phyloP scores from a whole-genome alignment of 2,888 invertebrate species.

The Sphecodes monilicornis region DNA sequence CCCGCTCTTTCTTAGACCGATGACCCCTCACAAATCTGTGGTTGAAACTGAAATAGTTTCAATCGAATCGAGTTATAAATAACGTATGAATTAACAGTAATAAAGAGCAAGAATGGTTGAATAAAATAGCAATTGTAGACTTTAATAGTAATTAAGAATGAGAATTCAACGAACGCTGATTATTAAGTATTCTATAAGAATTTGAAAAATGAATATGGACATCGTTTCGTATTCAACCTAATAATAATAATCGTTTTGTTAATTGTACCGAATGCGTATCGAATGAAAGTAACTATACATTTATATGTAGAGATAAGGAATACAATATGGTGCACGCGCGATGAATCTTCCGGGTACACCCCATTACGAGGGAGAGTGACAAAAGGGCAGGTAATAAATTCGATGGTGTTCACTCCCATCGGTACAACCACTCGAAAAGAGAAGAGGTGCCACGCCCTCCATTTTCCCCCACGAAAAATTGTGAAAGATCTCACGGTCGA shows the following conservation, averaged over 20 bases:
- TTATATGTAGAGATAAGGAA: background rate
- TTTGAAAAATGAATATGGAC: background rate
- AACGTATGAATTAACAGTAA: no score
- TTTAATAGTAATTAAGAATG: no score
- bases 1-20: no score
- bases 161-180: no score
- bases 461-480: conserved; percentile 36
- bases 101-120: no score
- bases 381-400: conserved; percentile 79
- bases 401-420: conserved; percentile 66
- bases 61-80: no score
- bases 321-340: conserved; percentile 21
- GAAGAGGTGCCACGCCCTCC: conserved; percentile 52
- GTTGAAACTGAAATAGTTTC: no score
- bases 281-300: background rate
- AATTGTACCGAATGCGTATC: background rate
- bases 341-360: conserved; percentile 19
- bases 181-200: no score
- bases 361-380: conserved; percentile 65
- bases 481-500: conserved; percentile 30
- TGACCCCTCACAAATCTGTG: no score
- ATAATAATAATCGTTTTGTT: background rate
- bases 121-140: no score
- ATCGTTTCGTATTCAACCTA: background rate
- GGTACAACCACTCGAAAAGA: conserved; percentile 27